Percentiles rank a stretch among this genome's conserved stretches.
Evolutionary conservation across 2,888 invertebrate species (phyloP).

Genomic region (Tipula unca): DNA sequence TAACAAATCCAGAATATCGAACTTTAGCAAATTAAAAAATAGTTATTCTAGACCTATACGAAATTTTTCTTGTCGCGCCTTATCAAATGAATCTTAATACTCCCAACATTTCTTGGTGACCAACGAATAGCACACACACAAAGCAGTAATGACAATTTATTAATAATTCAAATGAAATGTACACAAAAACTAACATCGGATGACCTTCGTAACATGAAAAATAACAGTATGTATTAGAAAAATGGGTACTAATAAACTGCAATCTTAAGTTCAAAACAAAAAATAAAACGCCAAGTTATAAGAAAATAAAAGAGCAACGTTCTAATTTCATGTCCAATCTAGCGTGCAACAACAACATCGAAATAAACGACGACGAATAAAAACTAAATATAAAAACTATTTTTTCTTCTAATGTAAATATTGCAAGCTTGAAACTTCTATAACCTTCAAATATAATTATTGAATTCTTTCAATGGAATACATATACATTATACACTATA

Average conservation of each 20-base stretch:
- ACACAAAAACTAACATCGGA: neutral
- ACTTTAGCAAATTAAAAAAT: too few relatives aligned
- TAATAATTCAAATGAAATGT: neutral
- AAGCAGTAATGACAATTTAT: neutral
- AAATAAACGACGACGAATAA: neutral
- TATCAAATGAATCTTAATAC: neutral
- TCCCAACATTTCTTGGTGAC: neutral
- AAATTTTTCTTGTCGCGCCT: neutral
- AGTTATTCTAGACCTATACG: neutral
- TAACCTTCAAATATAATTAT: neutral
- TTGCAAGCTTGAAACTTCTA: neutral
- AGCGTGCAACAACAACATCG: neutral
- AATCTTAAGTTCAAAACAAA: neutral
- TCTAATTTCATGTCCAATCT: neutral
- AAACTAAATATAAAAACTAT: neutral
- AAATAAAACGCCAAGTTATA: neutral
- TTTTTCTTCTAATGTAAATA: constrained; percentile 3
- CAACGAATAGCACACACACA: neutral
- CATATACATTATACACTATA: neutral
- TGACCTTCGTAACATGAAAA: neutral
- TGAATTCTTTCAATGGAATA: neutral
- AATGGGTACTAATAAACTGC: neutral
- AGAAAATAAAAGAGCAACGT: constrained; percentile 14
- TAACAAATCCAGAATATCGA: too few relatives aligned
- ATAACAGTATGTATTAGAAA: neutral